These are phyloP conservation scores for Microcebus tavaratra DNA, from an alignment of 2,113 vertebrate genomes.

Conservation along the genomic window DNA sequence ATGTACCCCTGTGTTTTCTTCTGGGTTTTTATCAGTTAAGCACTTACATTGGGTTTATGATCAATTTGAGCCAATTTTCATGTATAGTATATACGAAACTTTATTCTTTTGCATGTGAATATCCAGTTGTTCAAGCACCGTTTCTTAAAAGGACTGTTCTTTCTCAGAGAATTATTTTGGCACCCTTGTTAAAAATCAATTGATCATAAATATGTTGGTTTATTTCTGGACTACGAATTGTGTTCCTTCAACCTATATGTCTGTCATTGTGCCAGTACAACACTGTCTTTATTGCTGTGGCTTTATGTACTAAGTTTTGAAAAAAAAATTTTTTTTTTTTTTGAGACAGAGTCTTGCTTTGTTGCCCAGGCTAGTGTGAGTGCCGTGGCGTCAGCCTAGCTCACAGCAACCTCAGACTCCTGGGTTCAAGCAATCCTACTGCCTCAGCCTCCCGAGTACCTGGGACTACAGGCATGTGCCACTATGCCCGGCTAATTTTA, in stretches of 20 bases:
- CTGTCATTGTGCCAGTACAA: neutral
- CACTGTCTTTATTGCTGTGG: neutral
- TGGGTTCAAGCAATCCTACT: too few relatives aligned
- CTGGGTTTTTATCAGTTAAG: neutral
- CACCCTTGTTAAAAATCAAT: neutral
- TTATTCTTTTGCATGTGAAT: neutral
- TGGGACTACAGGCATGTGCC: too few relatives aligned
- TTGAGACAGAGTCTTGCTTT: too few relatives aligned
- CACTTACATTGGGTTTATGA: neutral
- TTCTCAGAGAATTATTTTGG: neutral
- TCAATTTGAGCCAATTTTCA: conserved; percentile 1
- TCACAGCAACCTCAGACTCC: too few relatives aligned
- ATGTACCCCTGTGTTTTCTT: neutral
- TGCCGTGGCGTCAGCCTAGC: too few relatives aligned
- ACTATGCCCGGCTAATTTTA: too few relatives aligned
- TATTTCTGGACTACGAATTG: neutral
- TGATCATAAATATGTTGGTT: neutral
- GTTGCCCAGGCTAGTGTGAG: too few relatives aligned
- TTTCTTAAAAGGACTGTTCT: neutral
- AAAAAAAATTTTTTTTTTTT: neutral
- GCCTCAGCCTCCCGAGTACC: too few relatives aligned
- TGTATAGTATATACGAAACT: neutral
- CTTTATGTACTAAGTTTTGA: neutral
- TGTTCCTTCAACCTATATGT: neutral
- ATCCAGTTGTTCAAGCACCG: neutral